Conservation (phyloP, 2,888 invertebrate species). For the Cephalotes varians region DNA sequence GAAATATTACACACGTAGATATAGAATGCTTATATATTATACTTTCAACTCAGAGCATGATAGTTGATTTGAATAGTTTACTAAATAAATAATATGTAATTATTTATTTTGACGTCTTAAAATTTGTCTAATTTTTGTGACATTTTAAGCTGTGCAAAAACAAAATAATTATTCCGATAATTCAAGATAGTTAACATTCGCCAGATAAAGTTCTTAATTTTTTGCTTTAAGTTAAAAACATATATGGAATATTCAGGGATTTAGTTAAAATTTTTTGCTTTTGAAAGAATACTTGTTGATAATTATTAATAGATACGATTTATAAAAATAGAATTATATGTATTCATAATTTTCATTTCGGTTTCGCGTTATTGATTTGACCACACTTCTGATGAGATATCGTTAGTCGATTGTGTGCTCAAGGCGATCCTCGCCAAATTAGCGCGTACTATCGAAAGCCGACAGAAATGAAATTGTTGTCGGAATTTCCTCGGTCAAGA, state of each 20-base stretch:
- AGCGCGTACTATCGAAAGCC: slow-evolving; percentile 60
- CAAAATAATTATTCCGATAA: not conserved
- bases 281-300: not conserved
- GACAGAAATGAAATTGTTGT: slow-evolving; percentile 68
- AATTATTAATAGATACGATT: not conserved
- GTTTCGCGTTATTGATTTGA: slow-evolving; percentile 17
- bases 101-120: not conserved
- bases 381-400: slow-evolving; percentile 32
- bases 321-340: not conserved
- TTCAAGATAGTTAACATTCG: not conserved
- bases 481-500: slow-evolving; percentile 75
- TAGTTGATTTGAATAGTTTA: not conserved
- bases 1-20: not conserved
- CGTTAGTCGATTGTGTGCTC: slow-evolving; percentile 28
- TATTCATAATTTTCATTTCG: slow-evolving; percentile 2
- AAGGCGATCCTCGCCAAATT: slow-evolving; percentile 48
- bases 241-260: not conserved
- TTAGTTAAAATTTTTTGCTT: not conserved
- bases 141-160: not conserved
- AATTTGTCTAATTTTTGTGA: not conserved
- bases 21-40: not conserved
- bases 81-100: not conserved
- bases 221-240: not conserved
- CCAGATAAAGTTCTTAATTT: not conserved
- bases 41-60: not conserved